Conservation (phyloP, 2,797 vertebrate genomes). For the Neopelma chrysocephalum region DNA sequence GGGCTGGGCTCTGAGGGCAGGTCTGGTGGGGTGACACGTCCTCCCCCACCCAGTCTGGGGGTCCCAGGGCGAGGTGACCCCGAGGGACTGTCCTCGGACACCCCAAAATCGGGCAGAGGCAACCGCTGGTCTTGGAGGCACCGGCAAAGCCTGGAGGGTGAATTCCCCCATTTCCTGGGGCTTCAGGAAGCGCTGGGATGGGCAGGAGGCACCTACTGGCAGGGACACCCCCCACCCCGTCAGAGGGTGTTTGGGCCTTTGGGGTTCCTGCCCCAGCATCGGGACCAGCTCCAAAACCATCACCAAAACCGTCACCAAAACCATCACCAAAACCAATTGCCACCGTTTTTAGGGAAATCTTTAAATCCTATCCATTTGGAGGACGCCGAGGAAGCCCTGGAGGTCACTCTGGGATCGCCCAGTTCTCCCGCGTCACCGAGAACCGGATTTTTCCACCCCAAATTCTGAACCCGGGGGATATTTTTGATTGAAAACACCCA, state of each 20-base stretch:
- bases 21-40: not conserved
- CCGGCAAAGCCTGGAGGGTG: accelerated
- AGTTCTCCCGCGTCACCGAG: accelerated
- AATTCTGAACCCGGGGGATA: not conserved
- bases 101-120: accelerated
- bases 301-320: not conserved
- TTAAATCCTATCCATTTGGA: accelerated
- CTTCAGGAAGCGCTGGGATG: not conserved
- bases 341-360: accelerated
- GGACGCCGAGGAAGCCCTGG: accelerated
- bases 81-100: not conserved
- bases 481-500: accelerated
- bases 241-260: accelerated
- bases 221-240: not conserved
- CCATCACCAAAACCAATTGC: not conserved
- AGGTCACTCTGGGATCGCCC: not conserved
- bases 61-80: too few relatives aligned
- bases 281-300: accelerated
- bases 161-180: not conserved
- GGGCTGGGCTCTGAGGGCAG: not conserved
- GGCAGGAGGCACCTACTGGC: too few relatives aligned
- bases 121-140: accelerated
- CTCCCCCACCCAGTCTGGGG: not conserved
- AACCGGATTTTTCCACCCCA: not conserved
- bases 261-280: not conserved